Evolutionary conservation across 2,888 invertebrate genomes (phyloP).

Genomic region (Tillus elongatus): DNA sequence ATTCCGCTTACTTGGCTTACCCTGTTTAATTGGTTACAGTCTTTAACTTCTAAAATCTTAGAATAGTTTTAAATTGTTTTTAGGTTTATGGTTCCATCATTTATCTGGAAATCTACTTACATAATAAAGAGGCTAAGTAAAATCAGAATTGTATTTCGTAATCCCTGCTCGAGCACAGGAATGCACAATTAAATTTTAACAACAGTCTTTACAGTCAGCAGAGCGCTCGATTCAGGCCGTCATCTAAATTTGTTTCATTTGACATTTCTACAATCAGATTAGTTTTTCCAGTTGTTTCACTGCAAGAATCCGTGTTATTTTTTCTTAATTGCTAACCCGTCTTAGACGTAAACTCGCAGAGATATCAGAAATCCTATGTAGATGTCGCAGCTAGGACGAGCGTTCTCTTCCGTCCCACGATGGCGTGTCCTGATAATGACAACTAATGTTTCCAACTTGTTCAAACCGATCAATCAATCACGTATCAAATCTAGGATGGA

Average conservation of each 20-base stretch:
- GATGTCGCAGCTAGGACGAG: constrained; percentile 21
- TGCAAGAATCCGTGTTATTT: constrained; percentile 24
- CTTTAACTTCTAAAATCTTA: too few relatives aligned
- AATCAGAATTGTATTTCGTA: too few relatives aligned
- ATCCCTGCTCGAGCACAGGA: too few relatives aligned
- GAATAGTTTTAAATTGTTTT: too few relatives aligned
- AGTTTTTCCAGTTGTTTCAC: constrained; percentile 23
- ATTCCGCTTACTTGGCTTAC: too few relatives aligned
- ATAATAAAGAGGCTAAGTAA: too few relatives aligned
- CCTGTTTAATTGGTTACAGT: too few relatives aligned
- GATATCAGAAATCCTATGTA: constrained; percentile 18
- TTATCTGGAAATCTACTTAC: too few relatives aligned
- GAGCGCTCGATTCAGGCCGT: constrained; percentile 11
- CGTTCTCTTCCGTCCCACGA: constrained; percentile 26
- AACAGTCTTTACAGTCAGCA: neutral
- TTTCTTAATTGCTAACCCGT: constrained; percentile 22
- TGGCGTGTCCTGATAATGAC: constrained; percentile 28
- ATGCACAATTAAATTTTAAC: neutral
- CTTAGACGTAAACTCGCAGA: too few relatives aligned
- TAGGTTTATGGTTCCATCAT: too few relatives aligned
- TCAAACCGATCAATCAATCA: constrained; percentile 31
- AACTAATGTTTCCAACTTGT: constrained; percentile 31
- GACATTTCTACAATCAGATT: constrained; percentile 23
- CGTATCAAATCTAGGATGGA: constrained; percentile 19
- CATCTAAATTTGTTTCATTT: constrained; percentile 25